Conservation (phyloP, 2,797 vertebrate species). For the Sebastes baramenuke region DNA sequence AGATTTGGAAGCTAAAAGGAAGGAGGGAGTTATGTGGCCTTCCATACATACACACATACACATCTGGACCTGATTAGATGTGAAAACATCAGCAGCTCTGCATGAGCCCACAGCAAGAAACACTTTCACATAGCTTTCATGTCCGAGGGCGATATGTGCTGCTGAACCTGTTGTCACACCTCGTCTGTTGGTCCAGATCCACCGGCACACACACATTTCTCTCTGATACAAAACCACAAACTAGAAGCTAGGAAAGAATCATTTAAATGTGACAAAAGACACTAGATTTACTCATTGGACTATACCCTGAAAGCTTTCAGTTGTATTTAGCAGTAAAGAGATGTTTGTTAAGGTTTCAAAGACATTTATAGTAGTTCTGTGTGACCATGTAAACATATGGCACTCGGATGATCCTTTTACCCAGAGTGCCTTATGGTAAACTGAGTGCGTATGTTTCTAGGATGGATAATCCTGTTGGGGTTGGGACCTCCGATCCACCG, state of each 20-base stretch:
- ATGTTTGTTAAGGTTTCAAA: background rate
- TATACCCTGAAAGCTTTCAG: background rate
- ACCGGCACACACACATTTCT: background rate
- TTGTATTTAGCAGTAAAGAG: background rate
- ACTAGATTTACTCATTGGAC: background rate
- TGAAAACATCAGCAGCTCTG: conserved; percentile 19
- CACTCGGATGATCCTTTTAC: background rate
- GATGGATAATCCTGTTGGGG: background rate
- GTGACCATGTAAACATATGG: conserved; percentile 2
- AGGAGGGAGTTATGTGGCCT: background rate
- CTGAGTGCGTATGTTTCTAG: background rate
- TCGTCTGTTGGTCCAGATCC: background rate
- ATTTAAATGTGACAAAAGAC: background rate
- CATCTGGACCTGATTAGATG: conserved; percentile 8
- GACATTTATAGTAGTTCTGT: background rate
- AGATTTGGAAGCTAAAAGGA: background rate
- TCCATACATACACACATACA: background rate
- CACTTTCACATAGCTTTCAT: background rate
- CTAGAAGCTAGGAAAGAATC: background rate
- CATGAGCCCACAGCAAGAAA: background rate
- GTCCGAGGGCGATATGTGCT: background rate
- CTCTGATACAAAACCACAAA: background rate
- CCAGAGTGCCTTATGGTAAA: conserved; percentile 2
- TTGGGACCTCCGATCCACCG: background rate
- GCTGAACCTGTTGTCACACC: background rate